phyloP scores from a whole-genome alignment of 2,113 vertebrate genomes.

The Hippocampus abdominalis region DNA sequence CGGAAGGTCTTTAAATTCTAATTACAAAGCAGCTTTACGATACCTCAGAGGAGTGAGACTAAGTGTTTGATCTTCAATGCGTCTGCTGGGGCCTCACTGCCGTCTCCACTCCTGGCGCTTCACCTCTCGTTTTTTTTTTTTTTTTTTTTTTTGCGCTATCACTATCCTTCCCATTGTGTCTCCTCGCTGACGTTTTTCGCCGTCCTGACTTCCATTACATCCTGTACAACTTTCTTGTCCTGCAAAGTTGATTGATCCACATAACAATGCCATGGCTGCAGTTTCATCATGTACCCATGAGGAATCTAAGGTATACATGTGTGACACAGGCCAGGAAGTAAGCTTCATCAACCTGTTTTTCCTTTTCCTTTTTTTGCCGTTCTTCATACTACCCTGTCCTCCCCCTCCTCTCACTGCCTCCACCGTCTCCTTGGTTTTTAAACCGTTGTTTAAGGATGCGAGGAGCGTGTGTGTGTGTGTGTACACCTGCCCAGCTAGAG shows the following conservation, averaged over 20 bases:
- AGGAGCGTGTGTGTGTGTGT: conserved; percentile 10
- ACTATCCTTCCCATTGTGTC: not conserved
- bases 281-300: not conserved
- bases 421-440: no score
- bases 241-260: not conserved
- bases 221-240: not conserved
- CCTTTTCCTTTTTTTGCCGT: not conserved
- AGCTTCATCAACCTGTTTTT: not conserved
- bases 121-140: not conserved
- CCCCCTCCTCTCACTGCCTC: not conserved
- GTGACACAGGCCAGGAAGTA: not conserved
- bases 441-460: not conserved
- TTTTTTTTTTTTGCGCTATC: not conserved
- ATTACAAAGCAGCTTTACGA: conserved; percentile 65
- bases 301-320: not conserved
- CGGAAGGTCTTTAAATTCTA: conserved; percentile 62
- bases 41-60: conserved; percentile 64
- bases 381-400: not conserved
- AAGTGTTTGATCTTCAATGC: conserved; percentile 60
- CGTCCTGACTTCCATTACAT: not conserved
- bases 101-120: conserved; percentile 45
- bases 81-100: conserved; percentile 50
- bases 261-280: not conserved
- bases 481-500: not conserved
- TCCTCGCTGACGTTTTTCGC: not conserved